Conservation (phyloP, 2,888 invertebrate genomes). For the Colostygia pectinataria region DNA sequence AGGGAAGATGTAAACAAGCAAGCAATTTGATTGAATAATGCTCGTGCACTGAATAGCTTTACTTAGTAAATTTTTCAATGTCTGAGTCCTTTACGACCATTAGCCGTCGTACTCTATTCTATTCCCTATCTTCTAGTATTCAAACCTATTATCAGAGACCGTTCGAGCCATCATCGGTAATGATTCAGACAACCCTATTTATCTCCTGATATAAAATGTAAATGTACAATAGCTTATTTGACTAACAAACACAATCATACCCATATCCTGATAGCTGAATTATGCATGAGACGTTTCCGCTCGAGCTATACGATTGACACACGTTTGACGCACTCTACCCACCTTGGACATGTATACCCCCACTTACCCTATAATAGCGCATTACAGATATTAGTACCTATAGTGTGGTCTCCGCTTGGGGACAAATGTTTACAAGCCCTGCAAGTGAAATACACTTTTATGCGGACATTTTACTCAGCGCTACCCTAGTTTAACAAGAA, state of each 20-base stretch:
- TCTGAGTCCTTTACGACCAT: background rate
- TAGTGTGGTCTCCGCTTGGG: no score
- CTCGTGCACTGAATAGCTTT: constrained; percentile 13
- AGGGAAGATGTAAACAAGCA: constrained; percentile 15
- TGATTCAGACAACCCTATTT: background rate
- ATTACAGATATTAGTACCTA: no score
- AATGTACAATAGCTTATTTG: constrained; percentile 75
- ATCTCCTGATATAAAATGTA: constrained; percentile 55
- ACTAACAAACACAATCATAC: constrained; percentile 75
- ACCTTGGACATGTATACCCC: constrained; percentile 27
- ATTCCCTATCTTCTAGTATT: no score
- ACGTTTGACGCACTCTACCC: constrained; percentile 42
- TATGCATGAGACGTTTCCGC: constrained; percentile 73
- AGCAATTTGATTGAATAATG: constrained; percentile 18
- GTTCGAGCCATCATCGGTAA: no score
- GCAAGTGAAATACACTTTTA: no score
- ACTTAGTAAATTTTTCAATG: constrained; percentile 7
- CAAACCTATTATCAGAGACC: no score
- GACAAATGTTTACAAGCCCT: no score
- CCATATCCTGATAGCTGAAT: constrained; percentile 67
- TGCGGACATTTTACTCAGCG: no score
- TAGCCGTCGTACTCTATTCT: no score
- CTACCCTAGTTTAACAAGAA: no score
- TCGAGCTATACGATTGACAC: constrained; percentile 36
- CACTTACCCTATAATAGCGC: no score